Evolutionary conservation across 2,888 invertebrate genomes (phyloP), one percentile per base, ranked within the genome.

Genomic region (Pollenia amentaria): DNA sequence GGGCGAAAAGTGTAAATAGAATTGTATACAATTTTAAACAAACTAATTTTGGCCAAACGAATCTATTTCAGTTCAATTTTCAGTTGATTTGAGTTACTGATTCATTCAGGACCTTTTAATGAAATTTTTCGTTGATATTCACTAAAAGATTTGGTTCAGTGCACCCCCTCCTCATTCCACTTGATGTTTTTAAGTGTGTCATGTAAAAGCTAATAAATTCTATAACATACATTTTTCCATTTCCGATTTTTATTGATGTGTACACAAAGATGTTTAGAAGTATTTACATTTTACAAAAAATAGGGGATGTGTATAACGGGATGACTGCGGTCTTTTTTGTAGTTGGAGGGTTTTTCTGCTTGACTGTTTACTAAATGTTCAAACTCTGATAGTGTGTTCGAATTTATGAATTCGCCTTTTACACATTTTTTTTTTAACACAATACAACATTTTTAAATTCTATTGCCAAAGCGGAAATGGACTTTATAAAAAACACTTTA

Each of bases 191-290:
- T 29, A 29, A 29, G 29, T 29, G 4, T 29, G 4, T 29, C 29
- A 29, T 29, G 10, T 62, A 62, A 64, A 64, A 64, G 44, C 11
- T 18, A 64, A 44, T 64, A 64, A 64, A 64, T 44, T 44, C 44
- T 42, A 16, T 2, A 29, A 64, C 12, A 64, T 42, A 64, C 42
- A 64, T 64, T 18, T 44, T 64, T 16, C 6, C 64, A 44, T 21
- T 64, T 64, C 42, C 64, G 64, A 44, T 64, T 64, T 44, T 3
- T 7, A 38, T 55, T 55, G 55, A 55, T 55, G 55, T 18, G 9
- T 21, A n/a, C 12, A 55, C 21, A 21, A 21, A 44, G 11, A 55
- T 21, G 12, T 18, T 55, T n/a, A n/a, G n/a, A n/a, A n/a, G 29
- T 29, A 29, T 55, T 55, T 55, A 55, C 21, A 55, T 21, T 55